These are phyloP conservation scores for Anthopleura sola DNA, from an alignment of 64 coral and sea anemone species.

Conservation along the genomic window DNA sequence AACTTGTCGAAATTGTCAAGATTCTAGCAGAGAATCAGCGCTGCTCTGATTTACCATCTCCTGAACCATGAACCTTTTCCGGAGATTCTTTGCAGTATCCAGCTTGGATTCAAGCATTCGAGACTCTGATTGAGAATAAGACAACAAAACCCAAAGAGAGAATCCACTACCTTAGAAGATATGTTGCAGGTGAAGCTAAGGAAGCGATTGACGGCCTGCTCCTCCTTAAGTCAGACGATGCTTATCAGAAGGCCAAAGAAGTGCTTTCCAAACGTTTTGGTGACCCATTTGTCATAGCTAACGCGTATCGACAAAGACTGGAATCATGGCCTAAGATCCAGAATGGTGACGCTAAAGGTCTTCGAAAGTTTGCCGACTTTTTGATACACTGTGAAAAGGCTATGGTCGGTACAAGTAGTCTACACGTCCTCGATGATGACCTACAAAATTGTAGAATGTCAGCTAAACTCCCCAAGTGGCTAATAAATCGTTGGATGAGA, in stretches of 20 bases:
- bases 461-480: constrained; percentile 15
- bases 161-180: constrained; percentile 45
- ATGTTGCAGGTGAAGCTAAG: constrained; percentile 43
- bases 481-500: constrained; percentile 5
- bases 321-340: constrained; percentile 42
- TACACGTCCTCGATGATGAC: neutral
- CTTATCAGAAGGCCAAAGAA: constrained; percentile 39
- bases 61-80: constrained; percentile 9
- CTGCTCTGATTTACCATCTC: neutral
- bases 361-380: constrained; percentile 6
- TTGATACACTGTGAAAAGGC: constrained; percentile 21
- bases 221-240: constrained; percentile 44
- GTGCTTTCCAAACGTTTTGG: constrained; percentile 56
- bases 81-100: constrained; percentile 41
- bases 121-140: constrained; percentile 46
- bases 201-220: constrained; percentile 42
- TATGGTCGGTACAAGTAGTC: neutral
- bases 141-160: constrained; percentile 25
- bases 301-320: constrained; percentile 16
- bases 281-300: constrained; percentile 5
- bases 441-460: neutral
- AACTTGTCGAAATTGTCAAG: neutral
- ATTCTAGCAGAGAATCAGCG: neutral
- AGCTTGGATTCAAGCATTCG: constrained; percentile 47
- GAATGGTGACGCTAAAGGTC: neutral